These are phyloP conservation scores for Streptopelia turtur DNA, from an alignment of 2,797 vertebrate species.

Conservation along the genomic window DNA sequence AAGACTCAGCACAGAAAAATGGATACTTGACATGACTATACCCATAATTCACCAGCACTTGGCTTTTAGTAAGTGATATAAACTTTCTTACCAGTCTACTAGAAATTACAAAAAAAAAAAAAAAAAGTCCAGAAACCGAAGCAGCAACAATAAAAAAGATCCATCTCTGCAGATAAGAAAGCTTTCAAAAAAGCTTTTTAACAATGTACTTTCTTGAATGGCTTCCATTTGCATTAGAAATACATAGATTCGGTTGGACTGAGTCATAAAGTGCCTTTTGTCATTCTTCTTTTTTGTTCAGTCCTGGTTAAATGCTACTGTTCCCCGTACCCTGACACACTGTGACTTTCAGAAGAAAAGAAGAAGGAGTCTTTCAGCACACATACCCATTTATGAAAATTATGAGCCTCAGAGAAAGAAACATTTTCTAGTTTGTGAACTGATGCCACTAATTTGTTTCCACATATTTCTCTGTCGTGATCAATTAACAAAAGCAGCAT, in stretches of 20 bases:
- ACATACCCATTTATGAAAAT: neutral
- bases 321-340: neutral
- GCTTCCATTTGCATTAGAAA: slow-evolving; percentile 53
- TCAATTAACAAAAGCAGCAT: neutral
- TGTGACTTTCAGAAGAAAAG: neutral
- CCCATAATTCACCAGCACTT: neutral
- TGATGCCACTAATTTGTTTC: neutral
- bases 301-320: neutral
- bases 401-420: neutral
- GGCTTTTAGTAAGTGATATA: slow-evolving; percentile 2
- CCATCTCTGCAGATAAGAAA: neutral
- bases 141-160: neutral
- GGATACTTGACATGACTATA: neutral
- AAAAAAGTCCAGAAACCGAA: neutral
- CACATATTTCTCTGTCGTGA: neutral
- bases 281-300: slow-evolving; percentile 9
- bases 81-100: neutral
- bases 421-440: neutral
- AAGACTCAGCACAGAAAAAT: slow-evolving; percentile 10
- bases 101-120: neutral
- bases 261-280: slow-evolving; percentile 34
- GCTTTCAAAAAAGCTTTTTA: slow-evolving; percentile 2
- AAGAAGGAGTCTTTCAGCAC: neutral
- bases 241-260: neutral
- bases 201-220: neutral